Base-by-base conservation (phyloP, 2,888 invertebrate genomes). In the Hydraecia micacea region DNA sequence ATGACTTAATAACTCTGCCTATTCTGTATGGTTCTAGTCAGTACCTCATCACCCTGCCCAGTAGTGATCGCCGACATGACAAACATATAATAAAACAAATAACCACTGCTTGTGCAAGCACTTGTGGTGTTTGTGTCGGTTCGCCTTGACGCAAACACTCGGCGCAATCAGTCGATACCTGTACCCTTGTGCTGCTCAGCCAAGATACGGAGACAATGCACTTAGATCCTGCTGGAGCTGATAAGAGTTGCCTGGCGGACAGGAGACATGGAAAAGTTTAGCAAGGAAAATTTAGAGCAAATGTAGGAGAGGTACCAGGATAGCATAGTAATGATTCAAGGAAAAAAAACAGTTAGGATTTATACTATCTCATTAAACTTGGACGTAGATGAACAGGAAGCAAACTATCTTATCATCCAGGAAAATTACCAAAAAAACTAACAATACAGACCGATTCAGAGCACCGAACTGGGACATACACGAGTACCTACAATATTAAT, bases 131-230 rank as follows among this genome's bases (percentile, higher is more conserved):
- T 80, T 86, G 74, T 69, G 69, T 70, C 79, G 58, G 66, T 52
- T 77, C 74, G 81, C 86, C 88, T 86, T 84, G 87, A 79, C 72
- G 79, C 72, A 87, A 89, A 84, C 86, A 89, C 88, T 89, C 49
- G 55, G 32, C 77, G 75, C 76, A 84, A 89, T 89, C 88, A 87
- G 88, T 84, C 88, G 89, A 86, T 88, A 82, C 79, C 81, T 79
- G 79, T 80, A 84, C 82, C 86, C 88, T 88, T 89, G 88, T 70
- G 73, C 75, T 86, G 74, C 18, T 60, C 75, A 66, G 58, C 83
- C 82, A 80, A 73, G 79, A 83, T 82, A 83, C 73, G 46, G 62
- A 87, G 83, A 86, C 89, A 86, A 86, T 88, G 89, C 85, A 76
- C 88, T 87, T 74, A 73, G 82, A 66, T 71, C 72, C 71, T 63